Conservation (phyloP, 2,113 vertebrate genomes). For the Forbesichthys agassizii region DNA sequence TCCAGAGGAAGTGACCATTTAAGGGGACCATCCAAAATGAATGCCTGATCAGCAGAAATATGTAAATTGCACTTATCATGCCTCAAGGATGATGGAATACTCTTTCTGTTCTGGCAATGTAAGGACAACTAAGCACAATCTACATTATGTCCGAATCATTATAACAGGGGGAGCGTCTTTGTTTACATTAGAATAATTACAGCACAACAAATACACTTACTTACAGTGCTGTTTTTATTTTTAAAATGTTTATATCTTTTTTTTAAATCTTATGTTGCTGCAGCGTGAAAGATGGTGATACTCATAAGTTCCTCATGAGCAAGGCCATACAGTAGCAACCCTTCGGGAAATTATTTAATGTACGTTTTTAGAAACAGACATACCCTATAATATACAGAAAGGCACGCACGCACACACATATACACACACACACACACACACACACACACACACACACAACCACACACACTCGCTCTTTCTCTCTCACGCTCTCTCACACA, state of each 20-base stretch:
- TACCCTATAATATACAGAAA: not conserved
- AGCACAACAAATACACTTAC: too few species aligned
- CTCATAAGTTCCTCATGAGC: constrained; percentile 59
- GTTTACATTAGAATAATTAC: too few species aligned
- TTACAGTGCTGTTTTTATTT: constrained; percentile 35
- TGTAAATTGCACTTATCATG: constrained; percentile 1
- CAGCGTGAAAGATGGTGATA: constrained; percentile 34
- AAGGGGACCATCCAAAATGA: constrained; percentile 17
- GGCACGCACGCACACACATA: constrained; percentile 8
- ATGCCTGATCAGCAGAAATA: not conserved
- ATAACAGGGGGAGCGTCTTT: not conserved
- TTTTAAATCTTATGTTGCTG: not conserved
- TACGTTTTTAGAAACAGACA: constrained; percentile 26
- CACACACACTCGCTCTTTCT: not conserved
- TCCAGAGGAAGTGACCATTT: constrained; percentile 15
- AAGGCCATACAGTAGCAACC: constrained; percentile 68
- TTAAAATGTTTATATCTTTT: constrained; percentile 29
- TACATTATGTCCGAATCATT: constrained; percentile 22
- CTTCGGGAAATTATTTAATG: constrained; percentile 76
- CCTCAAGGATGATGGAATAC: not conserved
- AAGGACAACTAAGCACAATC: not conserved
- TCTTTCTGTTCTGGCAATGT: constrained; percentile 11
- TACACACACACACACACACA: too few species aligned
- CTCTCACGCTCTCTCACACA: not conserved
- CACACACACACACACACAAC: constrained; percentile 8